Percentiles rank a stretch among this genome's conserved stretches.
Evolutionary conservation across 2,797 vertebrate genomes (phyloP).

Genomic region (Botia kubotai): DNA sequence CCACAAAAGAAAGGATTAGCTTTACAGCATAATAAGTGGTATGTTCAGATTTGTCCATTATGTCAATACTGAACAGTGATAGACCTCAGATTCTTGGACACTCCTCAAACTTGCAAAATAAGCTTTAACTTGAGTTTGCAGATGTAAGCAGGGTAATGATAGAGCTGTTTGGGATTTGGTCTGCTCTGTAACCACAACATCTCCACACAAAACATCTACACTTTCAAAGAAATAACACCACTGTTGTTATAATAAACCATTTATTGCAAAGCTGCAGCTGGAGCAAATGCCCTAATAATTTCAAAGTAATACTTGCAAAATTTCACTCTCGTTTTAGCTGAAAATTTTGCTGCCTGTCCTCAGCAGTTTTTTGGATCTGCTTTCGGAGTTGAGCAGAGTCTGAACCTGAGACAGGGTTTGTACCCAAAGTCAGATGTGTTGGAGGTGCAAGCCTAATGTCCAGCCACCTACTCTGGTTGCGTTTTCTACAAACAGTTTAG

Average conservation of each 20-base stretch:
- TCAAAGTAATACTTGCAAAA: background rate
- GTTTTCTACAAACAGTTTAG: slow-evolving; percentile 25
- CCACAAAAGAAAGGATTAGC: slow-evolving; percentile 5
- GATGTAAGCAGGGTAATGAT: slow-evolving; percentile 53
- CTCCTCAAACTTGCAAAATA: slow-evolving; percentile 45
- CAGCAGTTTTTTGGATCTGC: background rate
- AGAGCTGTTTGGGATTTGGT: slow-evolving; percentile 52
- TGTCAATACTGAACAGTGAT: slow-evolving; percentile 23
- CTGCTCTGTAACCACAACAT: slow-evolving; percentile 38
- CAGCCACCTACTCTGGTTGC: slow-evolving; percentile 18
- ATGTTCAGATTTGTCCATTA: background rate
- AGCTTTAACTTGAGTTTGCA: slow-evolving; percentile 50
- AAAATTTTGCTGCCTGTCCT: background rate
- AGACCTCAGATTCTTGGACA: slow-evolving; percentile 40
- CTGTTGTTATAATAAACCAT: slow-evolving; percentile 4
- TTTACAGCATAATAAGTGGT: slow-evolving; percentile 6
- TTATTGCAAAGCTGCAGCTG: background rate
- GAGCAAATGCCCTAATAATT: background rate
- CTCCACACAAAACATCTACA: slow-evolving; percentile 53
- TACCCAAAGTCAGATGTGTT: slow-evolving; percentile 82
- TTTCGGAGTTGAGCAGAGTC: background rate
- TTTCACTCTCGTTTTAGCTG: slow-evolving; percentile 18
- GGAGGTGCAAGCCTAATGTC: slow-evolving; percentile 52
- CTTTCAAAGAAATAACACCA: slow-evolving; percentile 24
- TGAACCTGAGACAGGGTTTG: slow-evolving; percentile 64